Evolutionary conservation across 2,113 vertebrate genomes (phyloP).

Genomic region (Lophotis ruficrista): DNA sequence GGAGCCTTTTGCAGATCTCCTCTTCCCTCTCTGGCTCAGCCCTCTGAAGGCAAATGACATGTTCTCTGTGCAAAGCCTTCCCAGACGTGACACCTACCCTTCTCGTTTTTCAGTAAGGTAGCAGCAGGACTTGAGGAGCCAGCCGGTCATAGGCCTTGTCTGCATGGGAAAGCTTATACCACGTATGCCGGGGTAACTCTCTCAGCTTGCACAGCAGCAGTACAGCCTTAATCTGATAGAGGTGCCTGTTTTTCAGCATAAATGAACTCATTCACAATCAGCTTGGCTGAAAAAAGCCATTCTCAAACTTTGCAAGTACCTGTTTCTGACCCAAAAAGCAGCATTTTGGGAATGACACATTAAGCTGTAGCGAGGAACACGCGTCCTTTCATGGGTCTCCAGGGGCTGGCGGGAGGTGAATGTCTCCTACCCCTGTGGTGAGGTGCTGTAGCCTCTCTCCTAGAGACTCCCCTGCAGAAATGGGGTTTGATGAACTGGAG

Average conservation of each 20-base stretch:
- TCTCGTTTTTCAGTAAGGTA: not conserved
- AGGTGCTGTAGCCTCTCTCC: not conserved
- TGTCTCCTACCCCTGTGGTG: not conserved
- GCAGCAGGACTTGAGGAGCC: not conserved
- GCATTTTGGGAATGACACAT: not conserved
- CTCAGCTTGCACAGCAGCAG: not conserved
- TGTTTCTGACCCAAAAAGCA: not conserved
- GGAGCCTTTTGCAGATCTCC: not conserved
- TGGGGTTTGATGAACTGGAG: not conserved
- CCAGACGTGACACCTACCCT: not conserved
- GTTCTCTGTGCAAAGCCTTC: not conserved
- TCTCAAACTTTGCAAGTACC: not conserved
- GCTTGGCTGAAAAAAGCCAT: not conserved
- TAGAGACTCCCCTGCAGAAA: not conserved
- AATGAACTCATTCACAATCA: not conserved
- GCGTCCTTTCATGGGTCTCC: not conserved
- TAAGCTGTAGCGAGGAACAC: rapidly evolving
- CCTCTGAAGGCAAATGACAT: not conserved
- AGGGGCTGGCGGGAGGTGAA: rapidly evolving
- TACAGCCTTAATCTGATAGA: not conserved
- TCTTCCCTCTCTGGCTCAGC: not conserved
- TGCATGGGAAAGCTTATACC: not conserved
- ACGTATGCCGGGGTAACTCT: not conserved
- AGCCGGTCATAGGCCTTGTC: not conserved
- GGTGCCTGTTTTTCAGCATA: not conserved